These are phyloP conservation scores for Halocaridina rubra DNA, from an alignment of 2,888 invertebrate genomes.

Conservation along the genomic window DNA sequence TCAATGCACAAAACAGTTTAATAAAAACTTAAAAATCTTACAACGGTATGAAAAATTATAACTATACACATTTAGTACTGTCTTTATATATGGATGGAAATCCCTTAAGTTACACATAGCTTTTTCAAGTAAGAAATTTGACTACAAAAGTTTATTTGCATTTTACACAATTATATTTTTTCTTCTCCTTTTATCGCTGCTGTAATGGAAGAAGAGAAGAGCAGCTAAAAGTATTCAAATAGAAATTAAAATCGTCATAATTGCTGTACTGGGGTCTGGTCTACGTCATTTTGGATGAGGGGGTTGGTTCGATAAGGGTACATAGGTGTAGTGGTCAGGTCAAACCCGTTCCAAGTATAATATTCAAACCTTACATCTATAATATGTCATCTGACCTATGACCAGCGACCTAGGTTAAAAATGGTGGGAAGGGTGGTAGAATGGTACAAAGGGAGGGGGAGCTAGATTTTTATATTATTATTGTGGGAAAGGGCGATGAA, in stretches of 20 bases:
- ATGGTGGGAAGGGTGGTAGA: background rate
- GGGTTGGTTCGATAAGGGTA: no score
- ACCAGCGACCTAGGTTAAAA: no score
- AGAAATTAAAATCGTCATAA: no score
- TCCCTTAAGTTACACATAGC: slow-evolving; percentile 19
- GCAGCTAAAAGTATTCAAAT: background rate
- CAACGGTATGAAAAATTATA: slow-evolving; percentile 60
- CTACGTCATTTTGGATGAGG: no score
- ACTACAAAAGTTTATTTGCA: slow-evolving; percentile 41
- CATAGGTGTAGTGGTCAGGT: background rate
- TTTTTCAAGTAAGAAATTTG: slow-evolving; percentile 20
- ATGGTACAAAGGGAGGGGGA: background rate
- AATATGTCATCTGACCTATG: no score
- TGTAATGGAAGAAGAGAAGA: background rate
- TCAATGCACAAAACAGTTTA: slow-evolving; percentile 56
- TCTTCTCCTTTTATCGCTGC: background rate
- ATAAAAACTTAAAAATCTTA: slow-evolving; percentile 59
- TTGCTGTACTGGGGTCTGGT: no score
- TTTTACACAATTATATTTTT: slow-evolving; percentile 23
- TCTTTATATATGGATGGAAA: slow-evolving; percentile 46
- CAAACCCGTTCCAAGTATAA: background rate
- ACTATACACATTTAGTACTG: slow-evolving; percentile 47
- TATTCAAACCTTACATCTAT: background rate
- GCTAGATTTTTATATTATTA: no score
- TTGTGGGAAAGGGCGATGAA: background rate